Base-by-base conservation (phyloP, 2,113 vertebrate genomes). In the Orientallactaga bullata region DNA sequence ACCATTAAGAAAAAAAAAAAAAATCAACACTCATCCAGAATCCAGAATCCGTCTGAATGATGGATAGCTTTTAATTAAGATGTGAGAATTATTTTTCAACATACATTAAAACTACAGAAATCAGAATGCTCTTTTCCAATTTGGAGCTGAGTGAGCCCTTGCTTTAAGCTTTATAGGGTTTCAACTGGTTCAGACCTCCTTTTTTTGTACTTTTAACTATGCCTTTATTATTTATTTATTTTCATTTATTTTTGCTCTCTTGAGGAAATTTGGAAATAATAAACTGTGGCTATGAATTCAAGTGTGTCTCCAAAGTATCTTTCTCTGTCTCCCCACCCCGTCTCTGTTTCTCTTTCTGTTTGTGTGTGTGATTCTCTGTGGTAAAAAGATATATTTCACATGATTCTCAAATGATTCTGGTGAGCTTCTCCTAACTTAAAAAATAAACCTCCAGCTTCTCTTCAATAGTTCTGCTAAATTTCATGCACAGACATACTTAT, bases 1-100 rank as follows among this genome's bases (percentile, higher is more conserved):
- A 51, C 85, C 90, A 91, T 79, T 94, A 91, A 90, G 94, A 85
- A 95, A 96, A 89, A 12, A 80, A 85, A 95, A 96, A 89, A 12
- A 80, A 89, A 83, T n/a, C 95, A 97, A 63, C 90, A 37, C 11
- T 76, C n/a, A 69, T 8, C 17, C 87, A 93, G 30, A n/a, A 94
- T n/a, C n/a, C n/a, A n/a, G n/a, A n/a, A n/a, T n/a, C n/a, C n/a
- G n/a, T n/a, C 84, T 37, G 37, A 91, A 12, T 16, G 76, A 92
- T 72, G 82, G 78, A 7, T 94, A 63, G 28, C 60, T 88, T 96
- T 90, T 95, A 94, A 89, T 93, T 94, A 95, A 95, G 93, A 88
- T 76, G 81, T 88, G 77, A 74, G 0, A 11, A 23, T 90, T 95
- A 77, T 78, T 94, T 96, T 95, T 93, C 28, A 66, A 94, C 60